A percentile compares a stretch with the other conserved stretches of the same genome.
Evolutionary conservation across 2,888 invertebrate genomes (phyloP).

Genomic region (Dasypolia templi): DNA sequence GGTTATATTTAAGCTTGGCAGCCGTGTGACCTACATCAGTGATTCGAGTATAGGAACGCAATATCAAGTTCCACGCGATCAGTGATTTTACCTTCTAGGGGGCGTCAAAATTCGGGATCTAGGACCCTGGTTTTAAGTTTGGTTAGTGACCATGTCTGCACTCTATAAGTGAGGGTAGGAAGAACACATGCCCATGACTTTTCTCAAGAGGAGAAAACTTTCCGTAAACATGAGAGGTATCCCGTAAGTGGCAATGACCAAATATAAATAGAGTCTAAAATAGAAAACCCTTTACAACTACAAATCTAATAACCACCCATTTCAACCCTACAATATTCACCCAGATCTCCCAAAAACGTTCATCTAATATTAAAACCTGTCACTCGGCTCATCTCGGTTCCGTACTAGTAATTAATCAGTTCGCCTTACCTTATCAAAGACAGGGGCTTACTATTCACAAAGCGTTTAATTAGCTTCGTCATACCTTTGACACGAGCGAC

Average conservation of each 20-base stretch:
- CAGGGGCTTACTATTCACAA: slow-evolving; percentile 58
- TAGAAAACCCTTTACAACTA: not conserved
- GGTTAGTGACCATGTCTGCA: not conserved
- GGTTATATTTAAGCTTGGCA: no score
- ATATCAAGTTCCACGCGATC: no score
- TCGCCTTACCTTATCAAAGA: slow-evolving; percentile 52
- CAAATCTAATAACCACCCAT: slow-evolving; percentile 8
- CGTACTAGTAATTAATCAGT: slow-evolving; percentile 69
- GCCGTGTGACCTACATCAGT: no score
- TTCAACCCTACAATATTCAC: not conserved
- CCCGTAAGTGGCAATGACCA: not conserved
- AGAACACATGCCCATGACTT: not conserved
- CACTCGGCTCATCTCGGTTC: slow-evolving; percentile 25
- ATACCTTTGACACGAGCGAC: slow-evolving; percentile 73
- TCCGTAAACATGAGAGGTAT: no score
- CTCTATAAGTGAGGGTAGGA: not conserved
- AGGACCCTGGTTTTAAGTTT: no score
- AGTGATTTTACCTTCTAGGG: no score
- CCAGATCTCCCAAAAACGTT: slow-evolving; percentile 32
- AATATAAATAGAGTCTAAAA: not conserved
- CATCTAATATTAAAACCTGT: slow-evolving; percentile 46
- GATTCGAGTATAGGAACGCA: no score
- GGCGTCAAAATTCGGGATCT: no score
- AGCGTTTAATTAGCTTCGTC: slow-evolving; percentile 75
- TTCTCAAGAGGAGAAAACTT: not conserved